A percentile compares a stretch with the other conserved stretches of the same genome.
phyloP scores from a whole-genome alignment of 23 tunicate species.

The Ascidia mentula region DNA sequence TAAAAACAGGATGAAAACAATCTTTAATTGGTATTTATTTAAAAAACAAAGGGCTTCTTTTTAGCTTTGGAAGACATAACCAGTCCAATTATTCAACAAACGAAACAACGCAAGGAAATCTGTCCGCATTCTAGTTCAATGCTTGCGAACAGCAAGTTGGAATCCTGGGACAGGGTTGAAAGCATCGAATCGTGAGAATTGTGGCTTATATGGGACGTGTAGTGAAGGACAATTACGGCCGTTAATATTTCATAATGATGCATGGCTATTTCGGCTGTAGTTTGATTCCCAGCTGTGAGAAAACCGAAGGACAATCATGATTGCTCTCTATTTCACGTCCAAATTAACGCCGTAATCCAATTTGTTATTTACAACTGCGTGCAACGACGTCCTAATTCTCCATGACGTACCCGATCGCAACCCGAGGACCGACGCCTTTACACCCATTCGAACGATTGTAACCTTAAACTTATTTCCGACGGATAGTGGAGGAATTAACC shows the following conservation, averaged over 20 bases:
- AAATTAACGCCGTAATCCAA: background rate
- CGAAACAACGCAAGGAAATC: no score
- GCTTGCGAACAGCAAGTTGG: no score
- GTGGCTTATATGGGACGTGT: no score
- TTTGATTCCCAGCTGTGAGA: no score
- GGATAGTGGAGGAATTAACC: background rate
- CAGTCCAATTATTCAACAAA: no score
- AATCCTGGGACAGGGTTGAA: no score
- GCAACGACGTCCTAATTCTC: background rate
- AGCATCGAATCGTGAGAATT: no score
- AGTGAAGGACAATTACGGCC: background rate
- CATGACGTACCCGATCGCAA: background rate
- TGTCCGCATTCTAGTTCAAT: no score
- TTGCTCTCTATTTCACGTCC: background rate
- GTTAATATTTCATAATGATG: background rate
- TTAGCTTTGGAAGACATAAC: no score
- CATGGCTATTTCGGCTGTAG: background rate
- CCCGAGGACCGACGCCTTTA: background rate
- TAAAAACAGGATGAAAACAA: no score
- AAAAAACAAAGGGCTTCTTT: no score
- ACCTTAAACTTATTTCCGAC: background rate
- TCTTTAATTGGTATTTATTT: no score
- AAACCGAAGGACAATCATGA: background rate
- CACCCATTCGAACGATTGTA: background rate
- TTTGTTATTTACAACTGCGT: background rate